Conservation (phyloP, 2,888 invertebrate genomes). For the Melanargia galathea region DNA sequence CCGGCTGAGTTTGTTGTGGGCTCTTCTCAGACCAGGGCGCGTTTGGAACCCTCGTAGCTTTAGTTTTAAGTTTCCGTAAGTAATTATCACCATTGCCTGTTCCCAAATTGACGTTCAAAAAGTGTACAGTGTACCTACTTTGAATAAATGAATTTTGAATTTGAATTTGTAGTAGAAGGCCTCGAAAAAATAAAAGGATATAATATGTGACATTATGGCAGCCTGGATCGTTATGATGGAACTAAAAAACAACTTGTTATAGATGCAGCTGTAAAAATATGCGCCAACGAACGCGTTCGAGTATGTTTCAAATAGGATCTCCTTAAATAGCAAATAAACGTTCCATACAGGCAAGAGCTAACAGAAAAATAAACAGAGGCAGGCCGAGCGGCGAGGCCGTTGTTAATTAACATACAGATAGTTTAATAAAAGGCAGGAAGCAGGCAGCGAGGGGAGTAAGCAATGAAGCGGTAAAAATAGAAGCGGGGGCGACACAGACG, state of each 20-base stretch:
- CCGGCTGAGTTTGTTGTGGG: too few relatives aligned
- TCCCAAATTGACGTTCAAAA: too few relatives aligned
- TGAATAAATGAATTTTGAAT: too few relatives aligned
- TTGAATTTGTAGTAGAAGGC: slow-evolving; percentile 77
- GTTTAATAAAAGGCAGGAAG: slow-evolving; percentile 82
- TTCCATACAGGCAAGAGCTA: slow-evolving; percentile 64
- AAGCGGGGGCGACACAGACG: slow-evolving; percentile 72
- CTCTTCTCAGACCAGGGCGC: too few relatives aligned
- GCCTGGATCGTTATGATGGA: slow-evolving; percentile 42
- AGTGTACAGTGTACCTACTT: too few relatives aligned
- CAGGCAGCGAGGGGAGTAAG: slow-evolving; percentile 77
- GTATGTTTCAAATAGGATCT: slow-evolving; percentile 47
- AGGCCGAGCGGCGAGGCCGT: slow-evolving; percentile 66
- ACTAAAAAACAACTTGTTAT: slow-evolving; percentile 41
- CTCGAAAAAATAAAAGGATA: slow-evolving; percentile 67
- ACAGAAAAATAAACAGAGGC: slow-evolving; percentile 74
- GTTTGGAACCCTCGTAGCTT: too few relatives aligned
- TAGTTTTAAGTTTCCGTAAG: too few relatives aligned
- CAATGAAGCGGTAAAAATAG: slow-evolving; percentile 83
- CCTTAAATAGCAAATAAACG: slow-evolving; percentile 59
- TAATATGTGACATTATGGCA: slow-evolving; percentile 51
- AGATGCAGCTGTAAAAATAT: slow-evolving; percentile 51
- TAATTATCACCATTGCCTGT: too few relatives aligned
- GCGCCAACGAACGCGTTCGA: slow-evolving; percentile 32
- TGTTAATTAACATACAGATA: slow-evolving; percentile 82